Evolutionary conservation across 2,113 vertebrate species (phyloP), one percentile per base, ranked within the genome.

Genomic region (Ceyx margarethae): DNA sequence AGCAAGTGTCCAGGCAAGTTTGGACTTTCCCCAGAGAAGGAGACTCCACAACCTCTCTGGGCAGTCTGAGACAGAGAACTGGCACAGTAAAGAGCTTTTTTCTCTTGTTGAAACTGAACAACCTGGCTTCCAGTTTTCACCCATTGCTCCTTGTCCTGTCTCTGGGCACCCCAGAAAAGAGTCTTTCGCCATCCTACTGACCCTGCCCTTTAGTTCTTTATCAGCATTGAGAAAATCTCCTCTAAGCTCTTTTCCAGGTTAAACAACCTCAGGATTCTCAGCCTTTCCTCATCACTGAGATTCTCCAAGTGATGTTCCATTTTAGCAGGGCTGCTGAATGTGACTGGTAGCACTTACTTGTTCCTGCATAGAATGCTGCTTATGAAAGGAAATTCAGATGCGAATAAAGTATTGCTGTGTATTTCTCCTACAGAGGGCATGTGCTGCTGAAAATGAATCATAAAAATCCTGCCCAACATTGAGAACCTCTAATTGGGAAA

Each of bases 321-420:
- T 75, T 61, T 31, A 53, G 5, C 5, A 13, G 10, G 56, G 14
- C 2, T 90, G 17, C 7, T 29, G 14, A 1, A 0, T 2, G 2
- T 33, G 15, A 4, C 25, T 45, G 4, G 8, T 29, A 29, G 9
- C 28, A 26, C 11, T 33, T 33, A 19, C 6, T 11, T 37, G 21
- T 45, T 73, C 79, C 46, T 68, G 18, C 29, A 22, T 3, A 13
- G 29, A 35, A 57, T 37, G 14, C 2, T 28, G 10, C 7, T 35
- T 33, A 35, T 8, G 53, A 56, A 72, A 20, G 11, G 7, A 0
- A 1, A 42, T 62, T 58, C 31, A 50, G 28, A 10, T 12, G 12
- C 33, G 22, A 67, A 33, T 0, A 0, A 50, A 53, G 6, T 35
- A 31, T 69, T 48, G 33, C 19, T 16, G 23, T 29, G 9, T 0